A percentile compares a stretch with the other conserved stretches of the same genome.
Conservation (phyloP, 1,140 invertebrate genomes). For the Metaphire vulgaris region DNA sequence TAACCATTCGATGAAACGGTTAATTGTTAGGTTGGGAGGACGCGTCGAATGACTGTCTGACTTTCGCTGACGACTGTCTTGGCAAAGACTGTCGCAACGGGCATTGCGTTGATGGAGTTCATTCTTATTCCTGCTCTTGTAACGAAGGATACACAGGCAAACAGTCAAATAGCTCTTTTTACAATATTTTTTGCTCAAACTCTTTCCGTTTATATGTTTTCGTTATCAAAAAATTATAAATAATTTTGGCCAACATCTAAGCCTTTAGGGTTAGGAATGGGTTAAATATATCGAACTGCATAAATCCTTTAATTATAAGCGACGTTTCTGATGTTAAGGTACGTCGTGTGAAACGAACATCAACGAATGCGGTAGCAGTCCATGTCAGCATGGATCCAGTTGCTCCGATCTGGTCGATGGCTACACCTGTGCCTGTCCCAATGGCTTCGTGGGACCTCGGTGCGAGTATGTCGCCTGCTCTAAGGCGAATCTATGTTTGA, state of each 20-base stretch:
- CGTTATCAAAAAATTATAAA: background rate
- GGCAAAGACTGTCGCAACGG: slow-evolving; percentile 39
- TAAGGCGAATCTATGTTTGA: slow-evolving; percentile 20
- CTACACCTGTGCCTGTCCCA: slow-evolving; percentile 65
- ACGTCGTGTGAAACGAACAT: slow-evolving; percentile 4
- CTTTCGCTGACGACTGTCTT: slow-evolving; percentile 35
- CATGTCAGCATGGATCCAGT: slow-evolving; percentile 58
- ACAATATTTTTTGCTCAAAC: too few species aligned
- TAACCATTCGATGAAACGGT: too few species aligned
- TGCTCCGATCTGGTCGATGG: slow-evolving; percentile 53
- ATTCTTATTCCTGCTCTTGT: slow-evolving; percentile 23
- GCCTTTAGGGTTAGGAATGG: background rate
- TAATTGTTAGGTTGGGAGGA: slow-evolving; percentile 20
- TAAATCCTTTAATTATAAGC: background rate
- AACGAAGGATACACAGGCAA: slow-evolving; percentile 34
- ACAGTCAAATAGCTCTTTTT: background rate
- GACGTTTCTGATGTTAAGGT: background rate
- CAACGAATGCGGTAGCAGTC: slow-evolving; percentile 55
- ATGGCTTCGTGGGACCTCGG: slow-evolving; percentile 62
- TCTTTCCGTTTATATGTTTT: background rate
- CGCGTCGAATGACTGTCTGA: background rate
- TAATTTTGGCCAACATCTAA: background rate
- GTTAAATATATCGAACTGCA: background rate
- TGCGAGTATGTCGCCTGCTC: slow-evolving; percentile 9
- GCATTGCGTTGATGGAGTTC: slow-evolving; percentile 36